These are phyloP conservation scores for Dendrolimus punctatus DNA, from an alignment of 1,140 invertebrate species.

Conservation along the genomic window DNA sequence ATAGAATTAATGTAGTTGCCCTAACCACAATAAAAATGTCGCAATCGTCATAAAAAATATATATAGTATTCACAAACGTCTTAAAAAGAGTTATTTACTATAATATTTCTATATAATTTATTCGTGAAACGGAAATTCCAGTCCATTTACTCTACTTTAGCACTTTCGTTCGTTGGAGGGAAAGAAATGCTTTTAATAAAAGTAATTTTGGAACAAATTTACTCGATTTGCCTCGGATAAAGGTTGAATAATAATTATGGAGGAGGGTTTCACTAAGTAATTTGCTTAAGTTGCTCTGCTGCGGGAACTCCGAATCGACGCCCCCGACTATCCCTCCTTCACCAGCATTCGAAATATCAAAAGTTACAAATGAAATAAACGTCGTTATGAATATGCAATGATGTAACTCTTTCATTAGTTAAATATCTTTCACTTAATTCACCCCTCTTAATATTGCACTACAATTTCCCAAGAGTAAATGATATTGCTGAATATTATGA, in stretches of 20 bases:
- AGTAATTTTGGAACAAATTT: constrained; percentile 63
- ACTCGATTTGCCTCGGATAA: constrained; percentile 54
- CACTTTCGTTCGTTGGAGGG: constrained; percentile 52
- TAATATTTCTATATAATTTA: constrained; percentile 53
- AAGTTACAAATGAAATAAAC: constrained; percentile 15
- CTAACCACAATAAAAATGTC: not conserved
- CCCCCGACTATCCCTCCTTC: constrained; percentile 8
- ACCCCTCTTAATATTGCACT: too few relatives aligned
- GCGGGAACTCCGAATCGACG: constrained; percentile 14
- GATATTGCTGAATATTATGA: too few relatives aligned
- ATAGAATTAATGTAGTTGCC: not conserved
- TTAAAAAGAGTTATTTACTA: constrained; percentile 40
- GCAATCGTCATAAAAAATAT: constrained; percentile 10
- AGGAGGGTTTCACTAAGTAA: constrained; percentile 33
- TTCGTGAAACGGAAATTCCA: constrained; percentile 57
- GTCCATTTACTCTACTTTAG: constrained; percentile 63
- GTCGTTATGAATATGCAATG: constrained; percentile 22
- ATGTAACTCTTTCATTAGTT: constrained; percentile 17
- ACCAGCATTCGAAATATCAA: constrained; percentile 30
- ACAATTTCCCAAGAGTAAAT: too few relatives aligned
- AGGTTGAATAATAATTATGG: constrained; percentile 63
- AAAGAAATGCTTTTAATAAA: constrained; percentile 65
- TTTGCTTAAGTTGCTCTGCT: constrained; percentile 46
- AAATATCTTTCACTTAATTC: not conserved
- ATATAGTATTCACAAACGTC: constrained; percentile 10